Percentiles rank a stretch among this genome's conserved stretches.
phyloP scores from a whole-genome alignment of 2,888 invertebrate species.

The Microdon myrmicae region DNA sequence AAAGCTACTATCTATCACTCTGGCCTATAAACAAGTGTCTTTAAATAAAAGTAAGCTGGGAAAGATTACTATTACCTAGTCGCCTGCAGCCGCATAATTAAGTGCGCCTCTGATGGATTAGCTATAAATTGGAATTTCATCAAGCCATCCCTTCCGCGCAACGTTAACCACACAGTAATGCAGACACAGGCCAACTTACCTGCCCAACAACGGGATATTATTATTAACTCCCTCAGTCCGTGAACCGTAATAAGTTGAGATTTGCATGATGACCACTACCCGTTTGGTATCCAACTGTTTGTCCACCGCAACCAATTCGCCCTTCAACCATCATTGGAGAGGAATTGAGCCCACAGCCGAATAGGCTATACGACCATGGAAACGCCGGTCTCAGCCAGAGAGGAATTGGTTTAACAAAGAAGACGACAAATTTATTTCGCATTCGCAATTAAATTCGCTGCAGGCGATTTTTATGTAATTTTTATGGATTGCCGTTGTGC shows the following conservation, averaged over 20 bases:
- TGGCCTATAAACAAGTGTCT: no score
- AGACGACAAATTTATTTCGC: slow-evolving; percentile 62
- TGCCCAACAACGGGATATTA: slow-evolving; percentile 30
- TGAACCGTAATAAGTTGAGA: slow-evolving; percentile 41
- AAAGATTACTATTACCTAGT: no score
- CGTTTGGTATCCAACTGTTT: slow-evolving; percentile 40
- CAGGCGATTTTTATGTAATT: slow-evolving; percentile 60
- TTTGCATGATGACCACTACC: slow-evolving; percentile 27
- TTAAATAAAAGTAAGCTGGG: no score
- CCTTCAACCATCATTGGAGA: no score
- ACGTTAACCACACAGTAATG: slow-evolving; percentile 7
- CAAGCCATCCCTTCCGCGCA: no score
- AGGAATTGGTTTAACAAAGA: slow-evolving; percentile 38
- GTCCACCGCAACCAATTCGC: slow-evolving; percentile 12
- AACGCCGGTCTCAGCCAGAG: slow-evolving; percentile 13
- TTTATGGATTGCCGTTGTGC: slow-evolving; percentile 55
- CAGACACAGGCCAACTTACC: slow-evolving; percentile 5
- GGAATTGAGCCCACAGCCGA: no score
- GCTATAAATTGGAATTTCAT: slow-evolving; percentile 56
- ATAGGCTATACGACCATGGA: not conserved
- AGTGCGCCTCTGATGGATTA: slow-evolving; percentile 54
- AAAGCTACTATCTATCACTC: no score
- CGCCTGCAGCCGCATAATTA: no score
- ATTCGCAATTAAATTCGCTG: slow-evolving; percentile 63
- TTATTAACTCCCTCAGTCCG: slow-evolving; percentile 47